These are phyloP conservation scores for Sycophila texana DNA, from an alignment of 2,888 invertebrate species.

Conservation along the genomic window DNA sequence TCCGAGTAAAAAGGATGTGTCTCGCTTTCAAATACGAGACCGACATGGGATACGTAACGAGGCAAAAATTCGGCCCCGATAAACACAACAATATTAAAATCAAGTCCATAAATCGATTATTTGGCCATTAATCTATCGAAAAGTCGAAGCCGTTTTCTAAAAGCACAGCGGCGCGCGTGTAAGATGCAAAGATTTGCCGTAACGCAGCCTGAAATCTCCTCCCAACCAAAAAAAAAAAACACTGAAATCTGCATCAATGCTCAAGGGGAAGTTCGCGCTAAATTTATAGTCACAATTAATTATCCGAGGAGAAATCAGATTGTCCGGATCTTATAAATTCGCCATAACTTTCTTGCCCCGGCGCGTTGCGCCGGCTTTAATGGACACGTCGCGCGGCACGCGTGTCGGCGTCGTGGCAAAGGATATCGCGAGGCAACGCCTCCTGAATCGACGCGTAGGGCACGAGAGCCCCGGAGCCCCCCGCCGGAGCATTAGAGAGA, in stretches of 20 bases:
- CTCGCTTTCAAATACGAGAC: too few relatives aligned
- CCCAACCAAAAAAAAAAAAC: too few relatives aligned
- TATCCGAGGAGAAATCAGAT: slow-evolving; percentile 10
- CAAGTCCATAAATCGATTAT: too few relatives aligned
- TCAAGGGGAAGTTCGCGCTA: neutral
- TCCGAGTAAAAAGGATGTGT: too few relatives aligned
- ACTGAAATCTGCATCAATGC: neutral
- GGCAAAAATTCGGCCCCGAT: too few relatives aligned
- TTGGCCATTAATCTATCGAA: too few relatives aligned
- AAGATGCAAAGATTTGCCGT: too few relatives aligned
- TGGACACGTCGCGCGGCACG: slow-evolving; percentile 1
- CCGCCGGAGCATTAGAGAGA: neutral
- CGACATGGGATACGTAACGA: too few relatives aligned
- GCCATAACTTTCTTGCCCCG: slow-evolving; percentile 2
- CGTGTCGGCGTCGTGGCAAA: neutral
- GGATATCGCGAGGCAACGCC: neutral
- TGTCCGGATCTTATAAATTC: slow-evolving; percentile 24
- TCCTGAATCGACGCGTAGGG: slow-evolving; percentile 3
- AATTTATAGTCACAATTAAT: neutral
- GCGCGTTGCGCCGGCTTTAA: slow-evolving; percentile 5
- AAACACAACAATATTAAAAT: too few relatives aligned
- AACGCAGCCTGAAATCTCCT: too few relatives aligned
- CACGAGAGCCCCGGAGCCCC: neutral
- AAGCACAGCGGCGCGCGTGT: too few relatives aligned
- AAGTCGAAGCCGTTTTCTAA: too few relatives aligned